Evolutionary conservation across 2,113 vertebrate genomes (phyloP), one percentile per base, ranked within the genome.

Genomic region (Smithornis capensis): DNA sequence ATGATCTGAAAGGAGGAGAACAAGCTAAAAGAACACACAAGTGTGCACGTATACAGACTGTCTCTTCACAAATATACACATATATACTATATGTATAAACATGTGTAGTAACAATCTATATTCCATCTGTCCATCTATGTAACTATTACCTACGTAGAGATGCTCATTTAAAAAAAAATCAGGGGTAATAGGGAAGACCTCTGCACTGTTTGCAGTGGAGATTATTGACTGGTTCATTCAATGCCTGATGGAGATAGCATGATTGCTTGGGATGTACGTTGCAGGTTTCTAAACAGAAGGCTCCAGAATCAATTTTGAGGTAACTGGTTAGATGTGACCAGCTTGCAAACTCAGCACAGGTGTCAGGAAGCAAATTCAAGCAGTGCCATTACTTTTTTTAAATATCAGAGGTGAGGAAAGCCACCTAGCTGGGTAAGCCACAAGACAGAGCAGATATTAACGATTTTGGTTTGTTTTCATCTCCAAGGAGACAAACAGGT

Each of bases 291-390:
- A 83, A 93, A 65, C 76, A 21, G 69, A 95, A 97, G 71, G 71
- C 90, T 95, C 89, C 89, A 74, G 83, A 94, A 85, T 96, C 94
- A 90, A 85, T 95, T 91, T 37, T 83, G 91, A 78, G 71, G 91
- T 77, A 91, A 94, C 87, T 49, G 87, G 70, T 53, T 91, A 73
- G 78, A 91, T 96, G 87, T 92, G 95, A 96, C 82, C 8, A 1
- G 94, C 75, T 91, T 95, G 92, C 89, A 94, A 91, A 95, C 75
- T 83, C 89, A 73, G 81, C 40, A n/a, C 18, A 38, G 90, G 60
- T 19, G 4, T 74, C 69, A 75, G 80, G 40, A 92, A 94, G 62
- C 64, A 77, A 88, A 92, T 38, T 44, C 69, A 59, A 89, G 86
- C 24, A 64, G 69, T 19, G 14, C 60, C 56, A 35, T 73, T 47